phyloP scores from a whole-genome alignment of 2,797 vertebrate genomes.

The Choloepus didactylus region DNA sequence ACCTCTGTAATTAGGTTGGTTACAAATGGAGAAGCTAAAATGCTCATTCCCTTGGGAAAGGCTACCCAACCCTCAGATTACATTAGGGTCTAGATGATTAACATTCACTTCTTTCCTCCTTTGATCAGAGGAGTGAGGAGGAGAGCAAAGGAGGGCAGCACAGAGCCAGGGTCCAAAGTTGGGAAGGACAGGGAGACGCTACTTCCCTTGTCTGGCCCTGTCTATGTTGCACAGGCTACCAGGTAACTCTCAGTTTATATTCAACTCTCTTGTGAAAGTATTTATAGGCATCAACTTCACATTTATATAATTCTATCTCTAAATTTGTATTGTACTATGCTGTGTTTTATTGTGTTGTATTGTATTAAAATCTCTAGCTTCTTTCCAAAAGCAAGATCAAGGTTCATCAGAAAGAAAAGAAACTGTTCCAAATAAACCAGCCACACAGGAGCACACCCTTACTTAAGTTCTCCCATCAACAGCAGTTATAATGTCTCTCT shows the following conservation, averaged over 20 bases:
- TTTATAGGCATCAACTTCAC: background rate
- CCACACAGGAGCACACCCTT: too few relatives aligned
- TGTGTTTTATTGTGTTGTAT: too few relatives aligned
- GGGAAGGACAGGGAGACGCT: background rate
- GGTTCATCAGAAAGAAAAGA: background rate
- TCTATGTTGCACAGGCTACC: background rate
- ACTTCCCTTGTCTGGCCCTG: background rate
- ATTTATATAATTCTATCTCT: background rate
- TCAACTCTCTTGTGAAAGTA: background rate
- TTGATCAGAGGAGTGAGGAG: background rate
- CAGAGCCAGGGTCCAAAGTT: too few relatives aligned
- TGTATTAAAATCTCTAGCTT: background rate
- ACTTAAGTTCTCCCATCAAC: background rate
- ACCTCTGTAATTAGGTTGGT: background rate
- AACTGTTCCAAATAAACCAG: background rate
- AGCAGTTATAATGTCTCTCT: background rate
- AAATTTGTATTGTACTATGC: too few relatives aligned
- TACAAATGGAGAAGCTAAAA: background rate
- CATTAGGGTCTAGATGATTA: background rate
- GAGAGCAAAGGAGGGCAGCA: too few relatives aligned
- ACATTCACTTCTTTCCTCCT: background rate
- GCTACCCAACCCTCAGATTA: background rate
- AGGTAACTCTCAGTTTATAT: background rate
- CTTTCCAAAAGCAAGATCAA: background rate
- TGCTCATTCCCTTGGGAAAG: background rate